Base-by-base conservation (phyloP, 1,140 invertebrate species). In the Drosophila pallidifrons region DNA sequence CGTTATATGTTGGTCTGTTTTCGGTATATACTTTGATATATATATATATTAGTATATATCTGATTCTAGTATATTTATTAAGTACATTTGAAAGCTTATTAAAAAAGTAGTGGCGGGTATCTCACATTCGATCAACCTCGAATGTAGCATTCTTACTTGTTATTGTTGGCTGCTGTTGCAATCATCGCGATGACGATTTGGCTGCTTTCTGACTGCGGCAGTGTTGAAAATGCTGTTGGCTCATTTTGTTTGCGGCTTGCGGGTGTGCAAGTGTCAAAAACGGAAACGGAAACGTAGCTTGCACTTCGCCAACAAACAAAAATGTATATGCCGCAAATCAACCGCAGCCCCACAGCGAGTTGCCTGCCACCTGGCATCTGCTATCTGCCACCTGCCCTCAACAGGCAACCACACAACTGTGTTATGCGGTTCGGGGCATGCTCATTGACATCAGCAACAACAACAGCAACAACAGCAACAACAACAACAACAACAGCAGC, bases 211-310 rank as follows among this genome's bases (percentile, higher is more conserved):
- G 32, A 41, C 35, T 41, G 16, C 54, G 41, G 54, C 20, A 25
- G 20, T 25, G 54, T 32, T 55, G 32, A 16, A 16, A 28, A 68
- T 3, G 8, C 54, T 67, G 55, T 67, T 32, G 30, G 11, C 25
- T 15, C 41, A 69, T 69, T 58, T 71, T 52, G 47, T 20, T 20
- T 51, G 52, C 43, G 58, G 15, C 46, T 25, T 15, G 41, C 8
- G 11, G 49, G 46, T 25, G 20, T 63, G 67, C 69, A 77, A 63
- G 70, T 77, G 75, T 77, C 55, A 73, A 73, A 66, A 72, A 20
- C 69, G 75, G 75, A 77, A 77, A 73, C 75, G 75, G 75, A 77
- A 67, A 51, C 47, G 63, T 60, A 51, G 15, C 65, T 70, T 73
- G 70, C 70, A 73, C 28, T 73, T 73, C 20, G 61, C 43, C 70